A percentile compares a stretch with the other conserved stretches of the same genome.
phyloP scores from a whole-genome alignment of 2,888 invertebrate species.

The Aphidoletes aphidimyza region DNA sequence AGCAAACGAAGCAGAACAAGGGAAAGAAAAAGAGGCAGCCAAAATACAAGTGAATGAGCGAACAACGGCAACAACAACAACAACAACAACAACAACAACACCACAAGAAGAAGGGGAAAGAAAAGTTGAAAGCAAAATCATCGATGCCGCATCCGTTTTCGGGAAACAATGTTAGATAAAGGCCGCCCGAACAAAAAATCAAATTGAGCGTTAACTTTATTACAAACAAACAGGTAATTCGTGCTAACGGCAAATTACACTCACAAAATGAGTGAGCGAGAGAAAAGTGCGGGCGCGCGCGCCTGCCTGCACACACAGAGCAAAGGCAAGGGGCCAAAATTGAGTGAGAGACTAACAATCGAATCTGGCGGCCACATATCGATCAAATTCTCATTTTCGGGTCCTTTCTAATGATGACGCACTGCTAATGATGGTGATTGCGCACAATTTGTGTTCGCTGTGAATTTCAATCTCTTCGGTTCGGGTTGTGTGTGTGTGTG shows the following conservation, averaged over 20 bases:
- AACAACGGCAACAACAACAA: no score
- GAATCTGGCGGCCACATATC: slow-evolving; percentile 2
- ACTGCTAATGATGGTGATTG: slow-evolving; percentile 49
- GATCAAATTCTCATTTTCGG: slow-evolving; percentile 43
- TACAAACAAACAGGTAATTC: slow-evolving; percentile 47
- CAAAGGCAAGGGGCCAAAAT: no score
- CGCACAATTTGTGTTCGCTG: slow-evolving; percentile 22
- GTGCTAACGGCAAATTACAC: slow-evolving; percentile 47
- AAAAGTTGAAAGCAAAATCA: background rate
- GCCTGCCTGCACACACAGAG: background rate
- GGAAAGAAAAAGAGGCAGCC: background rate
- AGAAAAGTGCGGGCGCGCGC: no score
- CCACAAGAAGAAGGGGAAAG: background rate
- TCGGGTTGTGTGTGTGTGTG: no score
- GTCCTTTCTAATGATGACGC: slow-evolving; percentile 35
- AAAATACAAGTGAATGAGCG: background rate
- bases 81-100: background rate
- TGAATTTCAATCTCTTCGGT: background rate
- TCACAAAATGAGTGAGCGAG: no score
- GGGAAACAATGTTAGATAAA: slow-evolving; percentile 21
- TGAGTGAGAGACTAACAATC: no score
- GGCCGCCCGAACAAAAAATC: background rate
- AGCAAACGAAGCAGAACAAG: background rate
- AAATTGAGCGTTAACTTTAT: slow-evolving; percentile 50
- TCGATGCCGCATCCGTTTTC: slow-evolving; percentile 46